A percentile compares a stretch with the other conserved stretches of the same genome.
These are phyloP conservation scores for Listrodromus nycthemerus DNA, from an alignment of 2,888 invertebrate genomes.

Conservation along the genomic window DNA sequence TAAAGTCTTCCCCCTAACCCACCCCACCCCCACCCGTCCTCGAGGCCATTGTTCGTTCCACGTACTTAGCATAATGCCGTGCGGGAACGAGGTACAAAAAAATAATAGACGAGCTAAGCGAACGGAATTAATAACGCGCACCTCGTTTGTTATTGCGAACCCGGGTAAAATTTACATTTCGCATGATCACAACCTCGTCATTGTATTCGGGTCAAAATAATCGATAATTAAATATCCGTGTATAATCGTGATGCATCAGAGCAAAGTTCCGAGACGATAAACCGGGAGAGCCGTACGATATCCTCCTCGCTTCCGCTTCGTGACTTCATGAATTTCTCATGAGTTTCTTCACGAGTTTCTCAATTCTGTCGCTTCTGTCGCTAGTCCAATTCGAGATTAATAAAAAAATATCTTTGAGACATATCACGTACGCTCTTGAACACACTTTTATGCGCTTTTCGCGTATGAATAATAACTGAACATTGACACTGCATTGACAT, in stretches of 20 bases:
- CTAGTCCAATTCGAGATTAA: too few relatives aligned
- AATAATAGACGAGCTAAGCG: neutral
- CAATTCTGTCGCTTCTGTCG: too few relatives aligned
- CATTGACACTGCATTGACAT: too few relatives aligned
- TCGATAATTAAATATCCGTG: constrained; percentile 1
- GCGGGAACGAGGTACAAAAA: neutral
- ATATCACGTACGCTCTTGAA: too few relatives aligned
- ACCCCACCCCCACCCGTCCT: neutral
- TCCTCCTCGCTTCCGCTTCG: neutral
- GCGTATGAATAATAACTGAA: too few relatives aligned
- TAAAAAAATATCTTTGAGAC: too few relatives aligned
- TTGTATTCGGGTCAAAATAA: neutral
- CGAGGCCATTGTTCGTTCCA: constrained; percentile 28
- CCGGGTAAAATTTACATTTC: neutral
- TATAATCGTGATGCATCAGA: neutral
- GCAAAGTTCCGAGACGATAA: too few relatives aligned
- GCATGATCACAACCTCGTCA: neutral
- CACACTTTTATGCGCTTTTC: too few relatives aligned
- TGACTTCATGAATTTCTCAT: constrained; percentile 1
- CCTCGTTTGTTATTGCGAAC: neutral
- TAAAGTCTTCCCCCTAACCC: constrained; percentile 14
- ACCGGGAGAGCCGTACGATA: neutral
- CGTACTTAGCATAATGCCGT: constrained; percentile 16
- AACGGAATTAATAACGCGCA: constrained; percentile 4
- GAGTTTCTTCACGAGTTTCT: too few relatives aligned